Percentiles rank a stretch among this genome's conserved stretches.
Conservation (phyloP, 2,797 vertebrate genomes). For the Myioborus miniatus region DNA sequence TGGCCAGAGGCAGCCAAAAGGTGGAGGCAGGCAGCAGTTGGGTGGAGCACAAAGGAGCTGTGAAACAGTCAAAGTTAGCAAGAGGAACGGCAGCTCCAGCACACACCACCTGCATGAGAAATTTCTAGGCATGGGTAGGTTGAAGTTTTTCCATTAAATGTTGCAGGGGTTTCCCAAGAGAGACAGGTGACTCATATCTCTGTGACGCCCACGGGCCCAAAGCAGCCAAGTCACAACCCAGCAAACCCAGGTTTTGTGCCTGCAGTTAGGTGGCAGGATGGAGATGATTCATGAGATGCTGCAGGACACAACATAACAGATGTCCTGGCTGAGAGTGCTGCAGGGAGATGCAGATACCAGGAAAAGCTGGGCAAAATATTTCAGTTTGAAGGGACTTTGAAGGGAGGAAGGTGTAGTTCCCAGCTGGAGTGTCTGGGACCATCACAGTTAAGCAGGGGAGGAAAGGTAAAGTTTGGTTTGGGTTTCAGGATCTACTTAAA, state of each 20-base stretch:
- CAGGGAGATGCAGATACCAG: neutral
- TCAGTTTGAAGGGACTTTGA: neutral
- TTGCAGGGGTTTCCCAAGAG: neutral
- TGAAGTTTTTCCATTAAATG: neutral
- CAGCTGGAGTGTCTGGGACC: neutral
- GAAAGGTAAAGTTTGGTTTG: neutral
- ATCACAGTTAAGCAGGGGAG: neutral
- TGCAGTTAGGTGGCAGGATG: neutral
- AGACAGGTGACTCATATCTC: neutral
- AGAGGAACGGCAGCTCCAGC: neutral
- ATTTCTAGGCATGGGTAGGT: neutral
- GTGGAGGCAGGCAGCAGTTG: neutral
- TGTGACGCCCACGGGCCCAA: neutral
- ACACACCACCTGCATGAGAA: accelerated
- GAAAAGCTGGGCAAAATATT: neutral
- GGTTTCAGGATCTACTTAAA: neutral
- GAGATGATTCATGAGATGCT: neutral
- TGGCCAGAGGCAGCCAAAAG: neutral
- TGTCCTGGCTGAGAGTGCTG: neutral
- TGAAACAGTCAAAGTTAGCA: neutral
- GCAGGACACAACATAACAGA: neutral
- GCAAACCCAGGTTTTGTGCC: neutral
- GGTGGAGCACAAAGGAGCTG: neutral
- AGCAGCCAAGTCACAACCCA: neutral
- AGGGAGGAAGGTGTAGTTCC: neutral